Evolutionary conservation across 2,797 vertebrate species (phyloP).

Genomic region (Gymnothorax javanicus): DNA sequence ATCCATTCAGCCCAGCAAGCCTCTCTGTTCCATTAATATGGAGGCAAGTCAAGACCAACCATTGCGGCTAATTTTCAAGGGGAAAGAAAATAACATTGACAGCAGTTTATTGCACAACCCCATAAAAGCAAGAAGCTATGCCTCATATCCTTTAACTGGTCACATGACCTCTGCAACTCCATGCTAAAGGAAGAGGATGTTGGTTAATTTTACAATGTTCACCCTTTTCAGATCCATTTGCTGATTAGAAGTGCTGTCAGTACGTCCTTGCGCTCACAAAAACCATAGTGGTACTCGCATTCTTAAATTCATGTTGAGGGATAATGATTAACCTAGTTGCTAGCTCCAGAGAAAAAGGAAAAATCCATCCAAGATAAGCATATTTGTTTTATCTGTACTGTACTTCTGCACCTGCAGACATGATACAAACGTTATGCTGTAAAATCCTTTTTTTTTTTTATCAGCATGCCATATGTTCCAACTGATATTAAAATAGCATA

Average conservation of each 20-base stretch:
- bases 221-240: conserved; percentile 50
- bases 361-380: no score
- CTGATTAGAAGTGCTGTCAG: conserved; percentile 39
- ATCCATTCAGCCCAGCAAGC: conserved; percentile 61
- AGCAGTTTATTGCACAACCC: conserved; percentile 19
- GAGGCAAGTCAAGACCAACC: conserved; percentile 24
- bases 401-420: not conserved
- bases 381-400: not conserved
- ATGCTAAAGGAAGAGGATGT: conserved; percentile 51
- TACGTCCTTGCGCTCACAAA: conserved; percentile 45
- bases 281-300: not conserved
- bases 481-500: not conserved
- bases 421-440: conserved; percentile 9
- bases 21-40: not conserved
- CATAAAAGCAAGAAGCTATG: conserved; percentile 20
- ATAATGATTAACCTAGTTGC: conserved; percentile 73
- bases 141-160: conserved; percentile 42
- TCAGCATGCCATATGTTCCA: not conserved
- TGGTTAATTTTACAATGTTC: conserved; percentile 45
- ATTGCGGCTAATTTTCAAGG: conserved; percentile 33
- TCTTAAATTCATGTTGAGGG: conserved; percentile 38
- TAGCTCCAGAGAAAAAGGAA: conserved; percentile 36
- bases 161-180: conserved; percentile 56
- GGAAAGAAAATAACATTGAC: conserved; percentile 4
- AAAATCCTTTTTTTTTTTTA: conserved; percentile 22